Conservation (phyloP, 2,888 invertebrate species). For the Ametastegia equiseti region DNA sequence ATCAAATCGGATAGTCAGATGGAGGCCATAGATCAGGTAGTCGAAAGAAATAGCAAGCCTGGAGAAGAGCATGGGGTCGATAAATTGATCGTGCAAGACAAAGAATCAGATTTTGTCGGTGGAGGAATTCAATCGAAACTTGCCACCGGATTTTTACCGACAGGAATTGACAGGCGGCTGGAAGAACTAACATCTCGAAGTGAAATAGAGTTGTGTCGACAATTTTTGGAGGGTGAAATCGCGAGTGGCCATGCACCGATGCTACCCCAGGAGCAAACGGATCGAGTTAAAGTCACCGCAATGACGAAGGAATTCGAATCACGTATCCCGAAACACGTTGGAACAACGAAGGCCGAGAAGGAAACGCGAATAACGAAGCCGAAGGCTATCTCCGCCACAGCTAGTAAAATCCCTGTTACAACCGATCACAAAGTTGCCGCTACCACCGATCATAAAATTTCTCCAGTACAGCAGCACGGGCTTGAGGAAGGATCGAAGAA, state of each 20-base stretch:
- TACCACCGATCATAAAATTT: neutral
- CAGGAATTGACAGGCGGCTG: neutral
- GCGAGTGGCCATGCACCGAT: neutral
- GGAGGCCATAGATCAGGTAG: conserved; percentile 25
- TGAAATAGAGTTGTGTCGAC: neutral
- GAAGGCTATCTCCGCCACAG: neutral
- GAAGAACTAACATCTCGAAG: neutral
- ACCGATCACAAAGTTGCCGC: neutral
- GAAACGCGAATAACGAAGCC: conserved; percentile 54
- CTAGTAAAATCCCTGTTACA: conserved; percentile 30
- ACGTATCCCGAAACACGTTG: conserved; percentile 65
- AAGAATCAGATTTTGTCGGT: conserved; percentile 50
- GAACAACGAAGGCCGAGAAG: conserved; percentile 64
- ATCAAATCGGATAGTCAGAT: conserved; percentile 26
- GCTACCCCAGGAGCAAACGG: neutral
- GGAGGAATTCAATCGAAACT: conserved; percentile 46
- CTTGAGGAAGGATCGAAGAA: neutral
- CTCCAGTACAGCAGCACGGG: neutral
- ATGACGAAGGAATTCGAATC: conserved; percentile 66
- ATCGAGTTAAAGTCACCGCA: neutral
- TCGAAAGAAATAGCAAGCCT: conserved; percentile 50
- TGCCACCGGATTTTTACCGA: neutral
- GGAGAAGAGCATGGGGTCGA: neutral
- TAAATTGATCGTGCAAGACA: conserved; percentile 51
- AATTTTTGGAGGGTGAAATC: conserved; percentile 19